These are phyloP conservation scores for Oophaga pumilio DNA, from an alignment of 2,113 vertebrate species.

Conservation along the genomic window DNA sequence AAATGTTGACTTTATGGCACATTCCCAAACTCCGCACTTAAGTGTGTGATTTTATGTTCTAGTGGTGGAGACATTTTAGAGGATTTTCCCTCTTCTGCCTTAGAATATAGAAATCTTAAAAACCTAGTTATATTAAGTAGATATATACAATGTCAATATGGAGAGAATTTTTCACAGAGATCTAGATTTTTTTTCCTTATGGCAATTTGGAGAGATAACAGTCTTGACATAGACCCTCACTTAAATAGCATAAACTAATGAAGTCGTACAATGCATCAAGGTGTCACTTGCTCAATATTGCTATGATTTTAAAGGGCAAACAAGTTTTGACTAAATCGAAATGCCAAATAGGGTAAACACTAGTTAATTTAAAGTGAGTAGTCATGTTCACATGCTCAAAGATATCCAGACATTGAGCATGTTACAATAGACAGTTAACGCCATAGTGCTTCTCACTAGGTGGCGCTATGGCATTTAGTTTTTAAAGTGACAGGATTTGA, in stretches of 20 bases:
- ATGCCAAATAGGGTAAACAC: background rate
- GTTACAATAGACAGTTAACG: background rate
- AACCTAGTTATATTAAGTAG: background rate
- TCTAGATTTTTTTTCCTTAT: background rate
- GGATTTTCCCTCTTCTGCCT: background rate
- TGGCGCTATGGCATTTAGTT: slow-evolving; percentile 14
- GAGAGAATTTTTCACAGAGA: background rate
- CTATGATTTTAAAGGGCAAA: background rate
- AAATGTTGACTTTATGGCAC: background rate
- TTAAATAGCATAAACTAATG: background rate
- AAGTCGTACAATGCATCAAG: background rate
- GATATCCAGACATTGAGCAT: background rate
- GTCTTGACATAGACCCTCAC: background rate
- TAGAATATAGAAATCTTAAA: background rate
- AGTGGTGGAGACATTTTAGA: background rate
- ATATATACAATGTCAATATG: background rate
- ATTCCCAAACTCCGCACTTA: background rate
- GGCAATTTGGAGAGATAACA: background rate
- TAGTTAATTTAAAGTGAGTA: background rate
- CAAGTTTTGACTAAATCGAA: background rate
- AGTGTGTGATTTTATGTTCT: background rate
- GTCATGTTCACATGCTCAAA: background rate
- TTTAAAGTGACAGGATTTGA: slow-evolving; percentile 17
- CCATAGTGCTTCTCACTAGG: slow-evolving; percentile 1
- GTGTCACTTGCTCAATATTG: background rate